Evolutionary conservation across 2,888 invertebrate genomes (phyloP), one percentile per base, ranked within the genome.

Genomic region (Cabera pusaria): DNA sequence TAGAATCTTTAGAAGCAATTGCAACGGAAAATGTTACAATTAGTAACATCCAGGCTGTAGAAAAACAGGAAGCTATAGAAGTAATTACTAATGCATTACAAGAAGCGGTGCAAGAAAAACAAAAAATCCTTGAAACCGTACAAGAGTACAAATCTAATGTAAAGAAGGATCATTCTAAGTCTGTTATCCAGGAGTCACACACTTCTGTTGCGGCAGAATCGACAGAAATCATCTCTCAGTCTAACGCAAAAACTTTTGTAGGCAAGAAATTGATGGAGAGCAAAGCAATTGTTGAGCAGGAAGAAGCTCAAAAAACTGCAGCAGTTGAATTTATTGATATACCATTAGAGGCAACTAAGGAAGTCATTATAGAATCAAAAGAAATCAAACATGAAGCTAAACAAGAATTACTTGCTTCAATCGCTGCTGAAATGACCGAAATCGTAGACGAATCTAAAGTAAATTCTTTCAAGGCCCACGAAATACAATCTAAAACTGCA

Each of bases 61-160:
- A 47, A 1, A 49, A 49, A 18, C 49, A 64, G 10, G 59, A 69
- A 37, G 70, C 62, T 25, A 61, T 59, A 24, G 66, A 72, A 42
- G 60, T 70, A 52, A 54, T 59, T 1, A 63, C 65, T 6, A 52
- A 59, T 6, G 65, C 64, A 2, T 23, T 56, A 7, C 61, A 69
- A 50, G 46, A 47, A 20, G 33, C 31, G n/a, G 34, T 55, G 6
- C 26, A 63, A 22, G 59, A 67, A 37, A 52, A 61, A 11, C 37
- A 56, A 2, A 43, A 49, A 7, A 40, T 59, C 23, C 22, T 57
- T 22, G 44, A 51, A 23, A 38, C 48, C 7, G 49, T 48, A 1
- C 45, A 31, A 2, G 51, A 52, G 27, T 39, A 59, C 31, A 52
- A 39, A 24, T 43, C 59, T 6, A 43, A 62, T 24, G 49, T 47